These are phyloP conservation scores for human DNA, from an alignment of 2,113 vertebrate species.

Conservation along the genomic window GRCh38 chr19:45733501-45734000, in stretches of 20 bases:
- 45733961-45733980: background rate
- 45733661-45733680: slow-evolving; percentile 47
- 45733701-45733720: no score
- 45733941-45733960: background rate
- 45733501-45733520: background rate
- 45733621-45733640: background rate
- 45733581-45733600: background rate
- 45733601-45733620: background rate
- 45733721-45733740: no score
- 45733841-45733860: background rate
- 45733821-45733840: background rate
- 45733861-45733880: background rate
- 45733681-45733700: background rate
- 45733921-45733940: background rate
- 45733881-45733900: background rate
- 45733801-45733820: background rate
- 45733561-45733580: background rate
- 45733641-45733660: slow-evolving; percentile 27
- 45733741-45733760: no score
- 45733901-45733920: background rate
- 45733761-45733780: background rate
- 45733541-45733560: background rate
- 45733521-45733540: background rate
- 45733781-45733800: background rate
- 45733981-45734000: background rate